These are phyloP conservation scores for Festucalex cinctus DNA, from an alignment of 2,113 vertebrate species.

Conservation along the genomic window DNA sequence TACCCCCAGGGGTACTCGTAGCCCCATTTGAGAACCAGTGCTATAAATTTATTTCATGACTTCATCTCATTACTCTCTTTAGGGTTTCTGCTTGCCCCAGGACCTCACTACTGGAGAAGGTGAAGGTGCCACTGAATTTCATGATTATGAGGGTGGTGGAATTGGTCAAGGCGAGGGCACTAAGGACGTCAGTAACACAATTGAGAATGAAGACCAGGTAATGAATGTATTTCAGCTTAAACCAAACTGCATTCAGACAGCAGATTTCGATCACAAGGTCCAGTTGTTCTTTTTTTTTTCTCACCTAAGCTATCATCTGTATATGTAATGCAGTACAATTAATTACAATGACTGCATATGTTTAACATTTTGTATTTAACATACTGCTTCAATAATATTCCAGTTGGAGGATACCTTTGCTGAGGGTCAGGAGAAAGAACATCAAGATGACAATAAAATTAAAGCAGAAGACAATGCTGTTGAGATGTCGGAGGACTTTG, in stretches of 20 bases:
- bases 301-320: too few relatives aligned
- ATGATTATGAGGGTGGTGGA: slow-evolving; percentile 90
- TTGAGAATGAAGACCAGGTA: slow-evolving; percentile 96
- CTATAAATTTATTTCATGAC: too few relatives aligned
- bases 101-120: slow-evolving; percentile 83
- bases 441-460: slow-evolving; percentile 82
- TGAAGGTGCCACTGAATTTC: slow-evolving; percentile 88
- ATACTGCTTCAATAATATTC: slow-evolving; percentile 9
- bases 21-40: too few relatives aligned
- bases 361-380: background rate
- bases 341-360: background rate
- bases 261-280: background rate
- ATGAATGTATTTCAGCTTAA: background rate
- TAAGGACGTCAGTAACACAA: slow-evolving; percentile 95
- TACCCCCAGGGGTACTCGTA: too few relatives aligned
- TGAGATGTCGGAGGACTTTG: slow-evolving; percentile 98
- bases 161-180: slow-evolving; percentile 91
- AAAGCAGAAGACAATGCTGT: slow-evolving; percentile 92
- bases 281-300: too few relatives aligned
- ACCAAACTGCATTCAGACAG: background rate
- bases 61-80: background rate
- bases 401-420: slow-evolving; percentile 90
- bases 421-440: slow-evolving; percentile 87
- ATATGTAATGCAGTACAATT: background rate
- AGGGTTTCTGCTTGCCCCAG: slow-evolving; percentile 96